Conservation (phyloP, 2,113 vertebrate species). For the Gorilla gorilla region DNA sequence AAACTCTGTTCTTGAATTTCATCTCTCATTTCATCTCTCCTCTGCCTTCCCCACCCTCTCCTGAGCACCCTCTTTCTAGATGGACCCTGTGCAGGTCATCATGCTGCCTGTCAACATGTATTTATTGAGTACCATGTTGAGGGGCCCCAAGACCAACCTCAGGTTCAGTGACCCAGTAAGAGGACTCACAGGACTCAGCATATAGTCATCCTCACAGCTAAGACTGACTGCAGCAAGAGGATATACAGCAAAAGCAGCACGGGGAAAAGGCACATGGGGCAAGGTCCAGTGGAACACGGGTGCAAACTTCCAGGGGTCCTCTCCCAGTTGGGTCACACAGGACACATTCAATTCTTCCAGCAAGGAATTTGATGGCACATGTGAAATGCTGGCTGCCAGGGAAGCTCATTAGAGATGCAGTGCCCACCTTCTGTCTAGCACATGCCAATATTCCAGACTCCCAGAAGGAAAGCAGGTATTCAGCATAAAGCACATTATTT, state of each 20-base stretch:
- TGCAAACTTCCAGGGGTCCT: too few relatives aligned
- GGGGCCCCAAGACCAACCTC: neutral
- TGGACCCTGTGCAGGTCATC: neutral
- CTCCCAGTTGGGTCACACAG: accelerated
- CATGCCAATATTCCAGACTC: neutral
- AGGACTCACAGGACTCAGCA: neutral
- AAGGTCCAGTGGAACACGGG: neutral
- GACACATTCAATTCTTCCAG: neutral
- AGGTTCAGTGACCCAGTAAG: neutral
- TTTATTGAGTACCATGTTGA: neutral
- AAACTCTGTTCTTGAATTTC: neutral
- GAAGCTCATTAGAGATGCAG: neutral
- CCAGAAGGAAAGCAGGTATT: neutral
- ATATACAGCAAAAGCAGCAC: neutral
- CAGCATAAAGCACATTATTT: neutral
- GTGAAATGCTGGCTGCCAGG: neutral
- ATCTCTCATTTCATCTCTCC: neutral
- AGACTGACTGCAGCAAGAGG: neutral
- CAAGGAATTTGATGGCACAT: neutral
- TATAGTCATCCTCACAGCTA: accelerated
- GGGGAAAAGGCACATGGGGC: accelerated
- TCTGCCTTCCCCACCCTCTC: neutral
- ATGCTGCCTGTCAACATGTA: too few relatives aligned
- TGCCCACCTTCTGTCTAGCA: neutral
- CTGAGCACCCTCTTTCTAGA: neutral